Base-by-base conservation (phyloP, 2,797 vertebrate species). In the Avahi laniger region DNA sequence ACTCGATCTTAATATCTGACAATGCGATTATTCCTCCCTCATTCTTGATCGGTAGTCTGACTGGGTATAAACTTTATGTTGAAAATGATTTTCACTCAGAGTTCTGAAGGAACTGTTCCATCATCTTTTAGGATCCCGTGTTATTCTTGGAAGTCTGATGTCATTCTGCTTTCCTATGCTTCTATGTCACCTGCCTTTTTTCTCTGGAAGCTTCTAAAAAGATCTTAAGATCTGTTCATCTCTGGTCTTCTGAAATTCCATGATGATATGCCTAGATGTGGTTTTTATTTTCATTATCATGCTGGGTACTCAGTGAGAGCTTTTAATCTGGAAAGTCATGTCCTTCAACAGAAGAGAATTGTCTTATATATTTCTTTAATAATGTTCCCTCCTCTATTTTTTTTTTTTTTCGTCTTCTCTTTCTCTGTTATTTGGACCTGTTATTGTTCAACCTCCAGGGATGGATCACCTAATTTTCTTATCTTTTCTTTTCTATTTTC, bases 341-440 rank as follows among this genome's bases (percentile, higher is more conserved):
- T 65, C 48, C 50, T 93, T 80, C 30, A 57, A 54, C 35, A 84
- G 46, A 73, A 91, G 26, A 87, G 41, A 91, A 72, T 75, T 72
- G 75, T 72, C 20, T 79, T 48, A 8, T 69, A 8, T 24, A 50
- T 61, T 93, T 86, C 17, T 48, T 83, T 67, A 80, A 80, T 87
- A 75, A 75, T 91, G 69, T 89, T 79, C 33, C 17, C 41, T 41
- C 12, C 33, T 83, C 18, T 61, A 0, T 91, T 93, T 92, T 67
- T 33, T 83, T 89, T 94, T 46, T 94, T 46, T 54, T 57, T 57
- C 22, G 35, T 67, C 65, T 69, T 85, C 28, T 76, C 22, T 69
- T 70, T 63, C 57, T 28, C 65, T 79, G 5, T 76, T 86, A 83
- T 33, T 63, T 91, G 48, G 54, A 98, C 91, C n/a, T n/a, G n/a